These are phyloP conservation scores for Netelia virgata DNA, from an alignment of 2,888 invertebrate species.

Conservation along the genomic window DNA sequence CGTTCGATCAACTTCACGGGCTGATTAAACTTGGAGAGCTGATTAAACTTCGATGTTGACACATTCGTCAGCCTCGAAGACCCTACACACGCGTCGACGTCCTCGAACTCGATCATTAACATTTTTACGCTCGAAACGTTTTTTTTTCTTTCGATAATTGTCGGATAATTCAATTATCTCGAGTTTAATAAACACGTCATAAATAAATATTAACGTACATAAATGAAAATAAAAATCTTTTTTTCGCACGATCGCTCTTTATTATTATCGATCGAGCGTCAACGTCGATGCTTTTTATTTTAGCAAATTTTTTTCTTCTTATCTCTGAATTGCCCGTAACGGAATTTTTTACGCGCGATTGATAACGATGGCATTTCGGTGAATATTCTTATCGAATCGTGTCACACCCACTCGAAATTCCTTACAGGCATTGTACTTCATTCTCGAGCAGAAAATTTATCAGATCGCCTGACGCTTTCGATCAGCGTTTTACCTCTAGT, in stretches of 20 bases:
- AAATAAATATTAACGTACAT: background rate
- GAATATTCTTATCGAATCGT: slow-evolving; percentile 28
- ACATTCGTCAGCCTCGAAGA: background rate
- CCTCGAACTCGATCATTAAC: slow-evolving; percentile 25
- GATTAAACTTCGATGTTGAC: slow-evolving; percentile 39
- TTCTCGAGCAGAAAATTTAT: background rate
- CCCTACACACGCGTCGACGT: background rate
- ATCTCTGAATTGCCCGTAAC: background rate
- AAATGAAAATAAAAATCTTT: background rate
- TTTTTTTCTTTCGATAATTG: background rate
- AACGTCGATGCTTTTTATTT: background rate
- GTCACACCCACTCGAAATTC: slow-evolving; percentile 8
- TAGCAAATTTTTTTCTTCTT: background rate
- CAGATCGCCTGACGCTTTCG: background rate
- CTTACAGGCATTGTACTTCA: background rate
- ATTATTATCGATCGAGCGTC: slow-evolving; percentile 31
- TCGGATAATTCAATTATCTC: background rate
- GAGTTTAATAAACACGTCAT: background rate
- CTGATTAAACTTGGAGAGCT: too few species aligned
- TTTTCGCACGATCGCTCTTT: background rate
- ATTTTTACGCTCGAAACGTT: background rate
- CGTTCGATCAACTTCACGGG: background rate
- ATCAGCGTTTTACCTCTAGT: too few species aligned
- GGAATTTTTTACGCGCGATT: too few species aligned
- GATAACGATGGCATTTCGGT: slow-evolving; percentile 34